Conservation (phyloP, 2,113 vertebrate genomes). For the Xerus inauris region DNA sequence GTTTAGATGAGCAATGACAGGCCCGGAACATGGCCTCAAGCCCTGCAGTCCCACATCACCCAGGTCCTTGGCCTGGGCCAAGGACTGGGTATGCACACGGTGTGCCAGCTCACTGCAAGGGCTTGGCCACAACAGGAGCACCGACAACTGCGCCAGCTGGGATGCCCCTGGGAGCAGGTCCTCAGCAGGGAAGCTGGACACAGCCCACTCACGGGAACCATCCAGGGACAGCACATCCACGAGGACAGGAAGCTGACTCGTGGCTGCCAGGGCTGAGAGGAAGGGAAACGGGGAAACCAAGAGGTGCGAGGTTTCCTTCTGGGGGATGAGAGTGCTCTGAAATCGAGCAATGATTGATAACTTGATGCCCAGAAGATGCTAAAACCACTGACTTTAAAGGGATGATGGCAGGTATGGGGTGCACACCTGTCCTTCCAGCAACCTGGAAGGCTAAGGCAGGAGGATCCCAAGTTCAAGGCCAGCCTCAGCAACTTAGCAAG, state of each 20-base stretch:
- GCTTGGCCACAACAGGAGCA: no score
- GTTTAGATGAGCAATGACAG: neutral
- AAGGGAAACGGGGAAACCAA: fast-evolving
- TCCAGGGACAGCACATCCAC: fast-evolving
- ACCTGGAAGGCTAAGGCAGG: neutral
- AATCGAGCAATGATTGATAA: neutral
- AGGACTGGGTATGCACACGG: neutral
- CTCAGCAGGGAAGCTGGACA: neutral
- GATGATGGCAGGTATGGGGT: neutral
- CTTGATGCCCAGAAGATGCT: neutral
- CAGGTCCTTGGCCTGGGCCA: no score
- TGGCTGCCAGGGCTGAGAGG: no score
- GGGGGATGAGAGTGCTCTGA: neutral
- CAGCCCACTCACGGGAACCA: fast-evolving
- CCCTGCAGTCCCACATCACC: neutral
- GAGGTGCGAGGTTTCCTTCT: neutral
- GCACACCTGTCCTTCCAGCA: neutral
- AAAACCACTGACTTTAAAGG: neutral
- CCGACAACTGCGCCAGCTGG: fast-evolving
- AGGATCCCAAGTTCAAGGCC: neutral
- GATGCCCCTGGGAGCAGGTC: neutral
- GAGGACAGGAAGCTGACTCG: no score
- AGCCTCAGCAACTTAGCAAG: neutral
- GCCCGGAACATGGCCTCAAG: neutral
- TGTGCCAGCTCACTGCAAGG: no score